Evolutionary conservation across 2,113 vertebrate species (phyloP), one percentile per base, ranked within the genome.

Genomic region (Alouatta palliata): DNA sequence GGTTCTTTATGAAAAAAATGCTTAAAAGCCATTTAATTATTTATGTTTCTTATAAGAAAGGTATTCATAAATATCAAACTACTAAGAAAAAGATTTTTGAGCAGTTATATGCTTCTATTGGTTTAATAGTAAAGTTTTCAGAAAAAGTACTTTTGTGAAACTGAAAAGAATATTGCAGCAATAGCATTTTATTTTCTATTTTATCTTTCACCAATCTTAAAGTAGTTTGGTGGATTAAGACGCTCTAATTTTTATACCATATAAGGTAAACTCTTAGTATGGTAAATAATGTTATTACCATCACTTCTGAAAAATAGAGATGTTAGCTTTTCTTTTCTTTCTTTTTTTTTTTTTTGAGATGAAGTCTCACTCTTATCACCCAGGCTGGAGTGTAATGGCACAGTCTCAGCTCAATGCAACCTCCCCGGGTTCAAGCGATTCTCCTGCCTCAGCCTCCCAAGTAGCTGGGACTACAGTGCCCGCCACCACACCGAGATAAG

Each of bases 301-400:
- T 80, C 35, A 71, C 19, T 64, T 43, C 52, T 76, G 32, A 92
- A 83, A 90, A 66, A 52, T 35, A 52, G 25, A 68, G 8, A 68
- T 13, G 81, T 95, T 54, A 52, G 25, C 54, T 92, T 97, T 76
- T 68, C 6, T 90, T 92, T 86, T 90, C 35, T 54, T 94, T n/a
- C n/a, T n/a, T 77, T 21, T 68, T 2, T 61, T 52, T 52, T 52
- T 17, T 52, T 52, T 17, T 17, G 52, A 17, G 52, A 6, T 52
- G 52, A 52, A 52, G 16, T 52, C 52, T 52, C 52, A 52, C 52
- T 52, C 52, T 52, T 52, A 16, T 52, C 52, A 52, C 52, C 52
- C 52, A 17, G 52, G 5, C 52, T 52, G 52, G 52, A 17, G 52
- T 52, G 16, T 16, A 52, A 52, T 52, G 16, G 52, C 52, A 52